Conservation (phyloP, 2,888 invertebrate species). For the Sipunculus nudus region DNA sequence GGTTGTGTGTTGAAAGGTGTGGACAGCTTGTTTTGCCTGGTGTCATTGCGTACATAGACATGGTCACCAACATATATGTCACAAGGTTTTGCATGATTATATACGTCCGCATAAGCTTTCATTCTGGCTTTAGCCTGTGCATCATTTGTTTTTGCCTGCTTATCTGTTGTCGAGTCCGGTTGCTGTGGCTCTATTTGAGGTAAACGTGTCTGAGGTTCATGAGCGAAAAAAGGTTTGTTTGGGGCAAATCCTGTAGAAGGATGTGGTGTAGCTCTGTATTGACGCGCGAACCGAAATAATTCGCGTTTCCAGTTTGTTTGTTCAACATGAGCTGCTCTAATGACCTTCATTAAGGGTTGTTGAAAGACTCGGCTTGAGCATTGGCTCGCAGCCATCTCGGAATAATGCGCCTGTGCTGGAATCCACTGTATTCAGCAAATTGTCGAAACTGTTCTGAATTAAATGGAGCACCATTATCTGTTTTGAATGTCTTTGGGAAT, state of each 20-base stretch:
- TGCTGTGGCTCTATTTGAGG: too few species aligned
- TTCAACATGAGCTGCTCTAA: constrained; percentile 2
- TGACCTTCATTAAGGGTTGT: constrained; percentile 27
- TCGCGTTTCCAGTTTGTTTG: constrained; percentile 5
- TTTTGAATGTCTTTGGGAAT: constrained; percentile 30
- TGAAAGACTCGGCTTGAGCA: constrained; percentile 38
- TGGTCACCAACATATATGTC: too few species aligned
- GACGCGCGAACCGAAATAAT: constrained; percentile 9
- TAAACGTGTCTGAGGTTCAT: neutral
- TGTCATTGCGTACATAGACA: too few species aligned
- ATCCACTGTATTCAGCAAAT: constrained; percentile 33
- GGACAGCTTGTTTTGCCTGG: too few species aligned
- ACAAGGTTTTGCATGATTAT: too few species aligned
- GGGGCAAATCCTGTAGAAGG: constrained; percentile 8
- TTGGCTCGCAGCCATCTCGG: constrained; percentile 38
- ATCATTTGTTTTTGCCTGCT: too few species aligned
- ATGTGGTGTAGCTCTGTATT: constrained; percentile 20
- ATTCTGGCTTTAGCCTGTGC: too few species aligned
- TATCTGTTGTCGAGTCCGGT: too few species aligned
- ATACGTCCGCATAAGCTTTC: too few species aligned
- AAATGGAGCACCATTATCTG: constrained; percentile 39
- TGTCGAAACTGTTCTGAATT: constrained; percentile 24
- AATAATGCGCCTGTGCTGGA: constrained; percentile 27
- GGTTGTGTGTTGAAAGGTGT: too few species aligned
- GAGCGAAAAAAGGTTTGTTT: neutral